Base-by-base conservation (phyloP, 92 coral and sea anemone species). In the Desmophyllum pertusum region DNA sequence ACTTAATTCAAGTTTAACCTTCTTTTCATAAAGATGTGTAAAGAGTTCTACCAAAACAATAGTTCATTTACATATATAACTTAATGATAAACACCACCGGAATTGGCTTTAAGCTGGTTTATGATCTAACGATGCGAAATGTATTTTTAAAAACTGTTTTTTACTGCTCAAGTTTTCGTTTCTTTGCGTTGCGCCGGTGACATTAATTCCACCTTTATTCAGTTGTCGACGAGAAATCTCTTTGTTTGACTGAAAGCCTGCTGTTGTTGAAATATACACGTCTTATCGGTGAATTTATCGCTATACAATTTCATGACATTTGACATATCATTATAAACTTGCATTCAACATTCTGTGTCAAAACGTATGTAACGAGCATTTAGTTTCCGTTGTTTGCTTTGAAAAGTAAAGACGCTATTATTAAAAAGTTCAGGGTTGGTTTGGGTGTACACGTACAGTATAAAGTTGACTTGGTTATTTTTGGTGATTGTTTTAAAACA, bases 11-110 rank as follows among this genome's bases (percentile, higher is more conserved):
- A 83, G 73, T 84, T 68, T 84, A 84, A 81, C 81, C 89, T 84
- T 61, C 76, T 81, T 91, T 92, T 91, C 90, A 94, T 93, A 74
- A 76, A 61, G 77, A 78, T 89, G 89, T 94, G 84, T 87, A 81
- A 87, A 83, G 86, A 72, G 89, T 45, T 61, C 51, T 19, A 39
- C 8, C 42, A 17, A 69, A 48, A 89, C 90, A 86, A 89, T 85
- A 42, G 36, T 66, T 85, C 79, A 89, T 89, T 89, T 66, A 68
- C 93, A 89, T 89, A 67, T 37, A 89, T 43, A 70, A 84, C 78
- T 55, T 27, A 69, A 37, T 37, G 53, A 69, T 40, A 55, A 57
- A 71, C 59, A 73, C 86, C 71, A 55, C 8, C 27, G 78, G 86
- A 82, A 82, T 82, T 70, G 70, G 76, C 85, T 72, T 51, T 27